Percentiles rank a stretch among this genome's conserved stretches.
These are phyloP conservation scores for Mesoligia furuncula DNA, from an alignment of 2,888 invertebrate species.

Conservation along the genomic window DNA sequence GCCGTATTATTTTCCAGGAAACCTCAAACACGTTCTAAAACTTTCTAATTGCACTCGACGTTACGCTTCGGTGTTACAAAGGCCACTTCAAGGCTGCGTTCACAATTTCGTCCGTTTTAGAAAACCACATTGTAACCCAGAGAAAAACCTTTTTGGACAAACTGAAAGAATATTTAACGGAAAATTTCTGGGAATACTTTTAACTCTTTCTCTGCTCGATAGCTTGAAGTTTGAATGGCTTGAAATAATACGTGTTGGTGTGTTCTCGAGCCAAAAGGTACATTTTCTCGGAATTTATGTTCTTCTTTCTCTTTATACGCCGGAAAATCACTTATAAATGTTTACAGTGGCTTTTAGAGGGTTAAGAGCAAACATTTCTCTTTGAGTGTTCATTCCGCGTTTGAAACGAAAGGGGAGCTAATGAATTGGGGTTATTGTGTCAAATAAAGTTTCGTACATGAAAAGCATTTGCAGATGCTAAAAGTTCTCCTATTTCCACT, in stretches of 20 bases:
- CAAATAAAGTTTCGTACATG: conserved; percentile 5
- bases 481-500: no score
- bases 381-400: conserved; percentile 19
- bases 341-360: conserved; percentile 30
- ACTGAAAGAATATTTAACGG: conserved; percentile 24
- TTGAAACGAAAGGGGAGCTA: conserved; percentile 14
- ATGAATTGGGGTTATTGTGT: conserved; percentile 27
- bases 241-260: conserved; percentile 34
- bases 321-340: conserved; percentile 36
- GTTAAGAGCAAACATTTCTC: conserved; percentile 27
- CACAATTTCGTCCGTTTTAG: conserved; percentile 33
- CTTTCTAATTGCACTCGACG: conserved; percentile 20
- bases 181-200: neutral
- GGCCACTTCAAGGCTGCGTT: conserved; percentile 37
- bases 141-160: conserved; percentile 33
- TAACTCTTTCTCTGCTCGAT: conserved; percentile 14
- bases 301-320: conserved; percentile 24
- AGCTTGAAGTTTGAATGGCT: conserved; percentile 29
- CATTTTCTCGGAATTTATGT: conserved; percentile 41
- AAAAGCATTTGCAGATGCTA: neutral
- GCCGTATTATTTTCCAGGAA: neutral
- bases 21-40: conserved; percentile 12
- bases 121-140: conserved; percentile 45
- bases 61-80: conserved; percentile 19
- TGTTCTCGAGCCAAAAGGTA: conserved; percentile 37